Base-by-base conservation (phyloP, 2,797 vertebrate species). In the Gouania willdenowi region DNA sequence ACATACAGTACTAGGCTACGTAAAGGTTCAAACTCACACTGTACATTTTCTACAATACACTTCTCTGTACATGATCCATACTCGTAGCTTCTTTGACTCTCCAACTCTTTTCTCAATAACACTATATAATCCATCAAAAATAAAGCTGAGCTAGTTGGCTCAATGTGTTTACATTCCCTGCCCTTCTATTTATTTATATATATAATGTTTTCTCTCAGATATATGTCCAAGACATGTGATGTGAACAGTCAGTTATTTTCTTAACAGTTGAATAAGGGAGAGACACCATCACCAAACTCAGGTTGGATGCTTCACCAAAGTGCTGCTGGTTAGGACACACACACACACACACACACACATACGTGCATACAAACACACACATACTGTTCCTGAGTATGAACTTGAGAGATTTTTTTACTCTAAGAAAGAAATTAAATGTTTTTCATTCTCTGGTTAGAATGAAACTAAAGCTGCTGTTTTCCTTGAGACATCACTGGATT, bases 351-450 rank as follows among this genome's bases (percentile, higher is more conserved):
- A 34, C 45, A 27, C 17, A 60, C 22, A 43, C 29, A 31, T 13
- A 11, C 42, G 17, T 9, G 39, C 13, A 25, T 20, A 34, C 45
- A 27, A 17, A 60, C 22, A 43, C 29, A 32, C 35, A 88, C 92
- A 93, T 80, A 85, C 86, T 89, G 79, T 90, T 92, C 92, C 83
- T 82, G 79, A 84, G 83, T 68, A 82, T 85, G 78, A 75, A 83
- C 68, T 81, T 73, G 69, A 47, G 67, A 50, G 68, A 51, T 75
- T 71, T 72, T 66, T 73, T 65, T 69, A 67, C 52, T 74, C 46
- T 64, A 64, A 61, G 43, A 62, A 48, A 53, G 25, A 58, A 63
- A 50, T 32, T 9, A 38, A 29, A 24, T 41, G 17, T 38, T 17
- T n/a, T n/a, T n/a, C n/a, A n/a, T n/a, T n/a, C 46, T 37, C 24